A percentile compares a stretch with the other conserved stretches of the same genome.
phyloP scores from a whole-genome alignment of 2,113 vertebrate genomes.

The Siniperca knerii region DNA sequence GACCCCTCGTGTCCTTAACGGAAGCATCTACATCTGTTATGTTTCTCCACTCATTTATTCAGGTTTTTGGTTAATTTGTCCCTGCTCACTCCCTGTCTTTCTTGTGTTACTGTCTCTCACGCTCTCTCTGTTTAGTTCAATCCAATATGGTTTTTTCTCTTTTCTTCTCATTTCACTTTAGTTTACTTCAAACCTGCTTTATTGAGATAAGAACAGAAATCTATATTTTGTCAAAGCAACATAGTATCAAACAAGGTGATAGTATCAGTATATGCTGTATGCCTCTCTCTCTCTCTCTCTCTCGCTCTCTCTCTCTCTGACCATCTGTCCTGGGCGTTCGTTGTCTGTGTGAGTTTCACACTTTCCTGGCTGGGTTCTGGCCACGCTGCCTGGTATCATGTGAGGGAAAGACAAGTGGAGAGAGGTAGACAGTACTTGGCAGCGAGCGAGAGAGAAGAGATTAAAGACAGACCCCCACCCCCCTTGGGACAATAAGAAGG shows the following conservation, averaged over 20 bases:
- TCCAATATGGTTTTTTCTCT: neutral
- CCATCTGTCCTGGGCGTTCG: conserved; percentile 73
- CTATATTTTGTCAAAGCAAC: neutral
- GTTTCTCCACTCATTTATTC: too few relatives aligned
- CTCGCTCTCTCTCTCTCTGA: conserved; percentile 49
- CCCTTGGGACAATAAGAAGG: neutral
- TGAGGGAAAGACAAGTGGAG: conserved; percentile 44
- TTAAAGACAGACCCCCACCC: neutral
- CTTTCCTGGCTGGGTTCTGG: conserved; percentile 67
- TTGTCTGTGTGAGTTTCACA: conserved; percentile 70
- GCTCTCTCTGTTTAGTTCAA: neutral
- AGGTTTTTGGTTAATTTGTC: too few relatives aligned
- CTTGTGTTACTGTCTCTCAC: too few relatives aligned
- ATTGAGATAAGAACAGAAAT: neutral
- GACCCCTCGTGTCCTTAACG: neutral
- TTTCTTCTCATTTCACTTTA: neutral
- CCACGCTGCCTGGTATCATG: conserved; percentile 46
- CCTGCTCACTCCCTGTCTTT: too few relatives aligned
- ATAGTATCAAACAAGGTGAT: conserved; percentile 1
- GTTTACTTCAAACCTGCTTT: neutral
- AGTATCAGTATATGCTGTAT: neutral
- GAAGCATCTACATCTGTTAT: neutral
- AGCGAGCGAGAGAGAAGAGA: conserved; percentile 5
- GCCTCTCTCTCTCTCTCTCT: conserved; percentile 24
- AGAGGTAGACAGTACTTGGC: neutral